These are phyloP conservation scores for Micropoecilia bifurca DNA, from an alignment of 2,797 vertebrate genomes.

Conservation along the genomic window DNA sequence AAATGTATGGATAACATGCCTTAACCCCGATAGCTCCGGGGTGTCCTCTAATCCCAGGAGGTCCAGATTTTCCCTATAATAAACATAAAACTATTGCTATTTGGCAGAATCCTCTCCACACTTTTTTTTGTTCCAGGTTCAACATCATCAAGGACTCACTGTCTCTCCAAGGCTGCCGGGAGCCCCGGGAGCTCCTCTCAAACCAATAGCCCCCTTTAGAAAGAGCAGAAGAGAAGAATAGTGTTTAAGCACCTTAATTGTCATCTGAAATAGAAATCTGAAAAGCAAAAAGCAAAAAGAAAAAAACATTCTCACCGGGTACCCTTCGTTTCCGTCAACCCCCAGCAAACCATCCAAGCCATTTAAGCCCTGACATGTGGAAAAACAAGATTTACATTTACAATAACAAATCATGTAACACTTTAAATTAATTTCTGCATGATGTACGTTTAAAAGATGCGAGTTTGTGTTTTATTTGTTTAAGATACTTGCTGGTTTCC, in stretches of 20 bases:
- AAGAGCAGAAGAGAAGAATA: constrained; percentile 1
- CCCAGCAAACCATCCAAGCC: constrained; percentile 83
- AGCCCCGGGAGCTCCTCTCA: constrained; percentile 66
- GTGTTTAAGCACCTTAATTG: constrained; percentile 4
- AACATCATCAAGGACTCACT: constrained; percentile 52
- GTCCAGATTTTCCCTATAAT: constrained; percentile 73
- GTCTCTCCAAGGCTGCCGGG: constrained; percentile 67
- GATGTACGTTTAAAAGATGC: not conserved
- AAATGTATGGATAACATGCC: constrained; percentile 50
- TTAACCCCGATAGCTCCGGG: constrained; percentile 69
- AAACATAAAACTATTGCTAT: not conserved
- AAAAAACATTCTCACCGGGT: constrained; percentile 70
- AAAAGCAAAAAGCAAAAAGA: not conserved
- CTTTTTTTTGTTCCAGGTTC: not conserved
- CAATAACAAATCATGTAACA: not conserved
- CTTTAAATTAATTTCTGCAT: not conserved
- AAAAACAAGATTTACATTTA: not conserved
- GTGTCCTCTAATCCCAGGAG: constrained; percentile 67
- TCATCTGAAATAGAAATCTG: not conserved
- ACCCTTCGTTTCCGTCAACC: constrained; percentile 82
- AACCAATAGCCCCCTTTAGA: constrained; percentile 73
- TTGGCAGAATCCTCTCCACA: not conserved
- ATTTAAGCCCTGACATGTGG: constrained; percentile 63
- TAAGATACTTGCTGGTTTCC: constrained; percentile 76
- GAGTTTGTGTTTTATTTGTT: not conserved